Evolutionary conservation across 2,888 invertebrate genomes (phyloP).

Genomic region (Ennomos fuscantarius): DNA sequence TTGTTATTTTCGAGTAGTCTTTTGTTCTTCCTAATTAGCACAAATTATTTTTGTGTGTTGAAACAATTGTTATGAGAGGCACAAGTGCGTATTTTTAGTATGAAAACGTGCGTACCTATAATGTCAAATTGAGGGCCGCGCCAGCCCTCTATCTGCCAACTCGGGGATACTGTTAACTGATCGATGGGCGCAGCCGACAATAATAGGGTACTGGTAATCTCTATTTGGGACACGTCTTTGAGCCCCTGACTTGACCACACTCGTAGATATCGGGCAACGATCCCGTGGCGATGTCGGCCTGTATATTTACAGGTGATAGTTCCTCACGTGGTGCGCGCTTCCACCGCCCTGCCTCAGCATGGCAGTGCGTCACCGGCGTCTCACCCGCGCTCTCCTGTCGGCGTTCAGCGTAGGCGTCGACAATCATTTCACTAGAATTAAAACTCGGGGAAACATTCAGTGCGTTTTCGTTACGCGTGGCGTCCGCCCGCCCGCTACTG

Average conservation of each 20-base stretch:
- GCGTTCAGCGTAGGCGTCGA: slow-evolving; percentile 64
- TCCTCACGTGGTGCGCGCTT: slow-evolving; percentile 68
- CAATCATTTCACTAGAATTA: slow-evolving; percentile 75
- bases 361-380: slow-evolving; percentile 64
- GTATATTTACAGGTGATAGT: slow-evolving; percentile 74
- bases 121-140: slow-evolving; percentile 48
- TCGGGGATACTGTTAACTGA: slow-evolving; percentile 66
- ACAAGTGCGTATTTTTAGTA: slow-evolving; percentile 51
- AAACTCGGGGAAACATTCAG: slow-evolving; percentile 69
- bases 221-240: slow-evolving; percentile 58
- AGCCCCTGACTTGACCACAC: slow-evolving; percentile 18
- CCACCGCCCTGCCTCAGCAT: slow-evolving; percentile 52
- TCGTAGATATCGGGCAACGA: slow-evolving; percentile 40
- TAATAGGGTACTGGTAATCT: slow-evolving; percentile 60
- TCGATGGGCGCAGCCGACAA: slow-evolving; percentile 63
- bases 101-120: slow-evolving; percentile 58
- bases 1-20: neutral
- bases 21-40: neutral
- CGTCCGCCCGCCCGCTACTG: slow-evolving; percentile 58
- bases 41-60: slow-evolving; percentile 5
- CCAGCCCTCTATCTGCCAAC: slow-evolving; percentile 65
- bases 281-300: slow-evolving; percentile 44
- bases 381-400: slow-evolving; percentile 59
- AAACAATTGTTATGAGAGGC: slow-evolving; percentile 29
- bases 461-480: slow-evolving; percentile 69